phyloP scores from a whole-genome alignment of 2,888 invertebrate species.

The Diabrotica balteata region DNA sequence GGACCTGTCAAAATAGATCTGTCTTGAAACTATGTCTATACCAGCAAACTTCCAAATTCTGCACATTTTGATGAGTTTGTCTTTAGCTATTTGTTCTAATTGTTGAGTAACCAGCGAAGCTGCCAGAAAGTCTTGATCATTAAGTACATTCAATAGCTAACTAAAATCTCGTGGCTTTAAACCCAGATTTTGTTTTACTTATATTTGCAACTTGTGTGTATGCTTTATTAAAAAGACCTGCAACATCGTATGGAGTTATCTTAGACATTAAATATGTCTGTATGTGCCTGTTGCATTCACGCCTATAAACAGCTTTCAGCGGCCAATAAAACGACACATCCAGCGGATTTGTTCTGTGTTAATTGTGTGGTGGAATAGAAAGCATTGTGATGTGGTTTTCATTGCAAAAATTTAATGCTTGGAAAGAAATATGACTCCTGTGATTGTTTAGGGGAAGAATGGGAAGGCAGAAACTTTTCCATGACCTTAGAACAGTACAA shows the following conservation, averaged over 20 bases:
- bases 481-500: no score
- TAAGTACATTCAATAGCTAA: constrained; percentile 40
- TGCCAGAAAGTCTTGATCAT: constrained; percentile 27
- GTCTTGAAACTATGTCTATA: constrained; percentile 35
- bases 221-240: constrained; percentile 32
- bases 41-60: constrained; percentile 37
- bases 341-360: constrained; percentile 39
- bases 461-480: no score
- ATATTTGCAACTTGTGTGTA: constrained; percentile 29
- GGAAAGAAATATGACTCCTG: constrained; percentile 32
- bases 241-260: constrained; percentile 34
- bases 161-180: constrained; percentile 25
- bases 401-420: constrained; percentile 32
- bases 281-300: constrained; percentile 31
- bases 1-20: neutral
- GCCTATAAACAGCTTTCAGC: constrained; percentile 20
- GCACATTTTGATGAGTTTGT: constrained; percentile 32
- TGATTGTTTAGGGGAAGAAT: constrained; percentile 51
- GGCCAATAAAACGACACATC: constrained; percentile 31
- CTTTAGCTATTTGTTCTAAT: constrained; percentile 4
- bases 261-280: constrained; percentile 25
- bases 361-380: constrained; percentile 22
- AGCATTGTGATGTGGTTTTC: constrained; percentile 32
- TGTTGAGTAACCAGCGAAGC: constrained; percentile 23
- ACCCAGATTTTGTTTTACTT: constrained; percentile 37